These are phyloP conservation scores for Limnodromus scolopaceus DNA, from an alignment of 2,797 vertebrate genomes.

Conservation along the genomic window DNA sequence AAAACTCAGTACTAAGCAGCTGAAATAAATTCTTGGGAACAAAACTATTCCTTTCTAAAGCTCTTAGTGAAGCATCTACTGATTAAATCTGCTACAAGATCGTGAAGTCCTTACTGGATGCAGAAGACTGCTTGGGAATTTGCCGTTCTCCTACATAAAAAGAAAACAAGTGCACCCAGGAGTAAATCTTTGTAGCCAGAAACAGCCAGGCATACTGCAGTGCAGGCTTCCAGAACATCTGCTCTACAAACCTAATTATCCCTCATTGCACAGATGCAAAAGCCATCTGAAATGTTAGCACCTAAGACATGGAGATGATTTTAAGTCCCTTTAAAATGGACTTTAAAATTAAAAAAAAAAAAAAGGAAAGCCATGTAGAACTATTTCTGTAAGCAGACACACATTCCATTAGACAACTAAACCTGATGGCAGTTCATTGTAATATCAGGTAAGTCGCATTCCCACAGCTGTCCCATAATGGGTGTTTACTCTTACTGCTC, in stretches of 20 bases:
- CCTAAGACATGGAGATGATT: not conserved
- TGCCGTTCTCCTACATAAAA: not conserved
- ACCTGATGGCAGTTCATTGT: not conserved
- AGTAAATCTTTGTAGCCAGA: conserved; percentile 28
- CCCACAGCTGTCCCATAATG: not conserved
- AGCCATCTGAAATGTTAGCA: conserved; percentile 34
- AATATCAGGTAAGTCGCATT: not conserved
- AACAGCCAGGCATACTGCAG: conserved; percentile 22
- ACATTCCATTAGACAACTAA: not conserved
- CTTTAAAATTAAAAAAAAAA: not conserved
- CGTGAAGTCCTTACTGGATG: not conserved
- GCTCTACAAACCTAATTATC: conserved; percentile 63
- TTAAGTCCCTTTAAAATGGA: not conserved
- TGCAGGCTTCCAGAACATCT: conserved; percentile 65
- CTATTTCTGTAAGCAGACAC: not conserved
- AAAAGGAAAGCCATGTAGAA: not conserved
- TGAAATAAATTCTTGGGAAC: conserved; percentile 10
- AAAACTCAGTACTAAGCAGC: not conserved
- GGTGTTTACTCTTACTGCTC: not conserved
- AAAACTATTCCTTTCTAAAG: conserved; percentile 1
- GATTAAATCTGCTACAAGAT: not conserved
- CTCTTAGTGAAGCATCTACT: not conserved
- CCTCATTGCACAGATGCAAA: conserved; percentile 21
- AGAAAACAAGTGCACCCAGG: conserved; percentile 37
- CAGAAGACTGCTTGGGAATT: not conserved